phyloP scores from a whole-genome alignment of 2,797 vertebrate genomes.

The Dryobates pubescens region DNA sequence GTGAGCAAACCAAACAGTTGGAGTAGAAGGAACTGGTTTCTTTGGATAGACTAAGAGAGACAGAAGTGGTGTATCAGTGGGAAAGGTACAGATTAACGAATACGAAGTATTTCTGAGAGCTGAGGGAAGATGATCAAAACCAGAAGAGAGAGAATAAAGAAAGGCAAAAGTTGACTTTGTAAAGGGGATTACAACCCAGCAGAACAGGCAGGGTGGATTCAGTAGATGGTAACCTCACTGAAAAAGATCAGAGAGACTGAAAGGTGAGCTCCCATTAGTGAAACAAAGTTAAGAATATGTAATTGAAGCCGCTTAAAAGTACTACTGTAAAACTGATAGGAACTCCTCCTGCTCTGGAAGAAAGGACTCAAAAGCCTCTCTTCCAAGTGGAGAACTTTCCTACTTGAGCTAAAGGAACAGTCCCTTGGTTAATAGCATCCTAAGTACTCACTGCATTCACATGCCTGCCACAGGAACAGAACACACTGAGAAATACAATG shows the following conservation, averaged over 20 bases:
- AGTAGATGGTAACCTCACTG: neutral
- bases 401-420: slow-evolving; percentile 26
- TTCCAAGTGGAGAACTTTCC: slow-evolving; percentile 14
- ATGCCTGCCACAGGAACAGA: neutral
- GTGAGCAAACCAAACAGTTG: neutral
- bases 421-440: neutral
- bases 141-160: slow-evolving; percentile 2
- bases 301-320: slow-evolving; percentile 23
- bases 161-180: slow-evolving; percentile 6
- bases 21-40: slow-evolving; percentile 3
- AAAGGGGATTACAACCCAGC: slow-evolving; percentile 1
- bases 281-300: slow-evolving; percentile 8
- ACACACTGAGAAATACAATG: neutral
- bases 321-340: neutral
- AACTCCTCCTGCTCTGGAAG: slow-evolving; percentile 9
- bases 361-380: slow-evolving; percentile 1
- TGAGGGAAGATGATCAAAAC: slow-evolving; percentile 25
- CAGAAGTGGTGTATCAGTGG: neutral
- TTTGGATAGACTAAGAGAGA: neutral
- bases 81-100: slow-evolving; percentile 14
- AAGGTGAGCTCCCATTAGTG: neutral
- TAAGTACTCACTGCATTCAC: neutral
- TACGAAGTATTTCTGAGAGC: neutral
- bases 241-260: neutral
- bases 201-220: slow-evolving; percentile 28